phyloP scores from a whole-genome alignment of 2,888 invertebrate genomes.

The Eueremaeus valkanovi region DNA sequence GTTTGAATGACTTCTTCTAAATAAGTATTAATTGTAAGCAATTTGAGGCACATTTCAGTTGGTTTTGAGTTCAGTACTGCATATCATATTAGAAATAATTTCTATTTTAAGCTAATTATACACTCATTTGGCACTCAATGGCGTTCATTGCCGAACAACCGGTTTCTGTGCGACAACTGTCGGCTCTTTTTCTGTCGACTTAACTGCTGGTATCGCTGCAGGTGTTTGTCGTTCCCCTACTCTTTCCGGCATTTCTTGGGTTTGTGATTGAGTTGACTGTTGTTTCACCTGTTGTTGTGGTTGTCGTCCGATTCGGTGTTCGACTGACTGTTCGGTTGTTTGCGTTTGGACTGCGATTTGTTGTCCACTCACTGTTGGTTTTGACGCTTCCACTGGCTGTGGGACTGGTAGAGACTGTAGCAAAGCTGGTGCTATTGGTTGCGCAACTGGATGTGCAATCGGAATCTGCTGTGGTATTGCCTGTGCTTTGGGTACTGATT shows the following conservation, averaged over 20 bases:
- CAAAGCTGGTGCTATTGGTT: neutral
- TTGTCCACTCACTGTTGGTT: neutral
- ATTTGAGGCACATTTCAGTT: slow-evolving; percentile 13
- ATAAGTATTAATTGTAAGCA: too few relatives aligned
- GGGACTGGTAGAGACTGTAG: neutral
- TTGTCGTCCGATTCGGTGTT: neutral
- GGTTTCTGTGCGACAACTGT: neutral
- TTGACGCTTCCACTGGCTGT: neutral
- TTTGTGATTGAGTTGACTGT: neutral
- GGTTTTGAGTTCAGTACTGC: slow-evolving; percentile 9
- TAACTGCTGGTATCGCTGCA: too few relatives aligned
- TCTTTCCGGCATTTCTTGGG: neutral
- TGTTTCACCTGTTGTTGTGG: neutral
- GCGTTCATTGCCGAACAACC: neutral
- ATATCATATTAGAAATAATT: neutral
- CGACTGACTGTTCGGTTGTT: neutral
- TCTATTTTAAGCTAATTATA: neutral
- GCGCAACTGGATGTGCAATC: neutral
- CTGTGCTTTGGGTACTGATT: neutral
- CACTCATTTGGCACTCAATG: neutral
- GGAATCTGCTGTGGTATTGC: neutral
- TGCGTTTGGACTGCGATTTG: neutral
- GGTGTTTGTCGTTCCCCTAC: neutral
- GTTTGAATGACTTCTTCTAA: neutral
- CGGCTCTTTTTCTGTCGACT: neutral